These are phyloP conservation scores for Sebastes minor DNA, from an alignment of 2,797 vertebrate species.

Conservation along the genomic window DNA sequence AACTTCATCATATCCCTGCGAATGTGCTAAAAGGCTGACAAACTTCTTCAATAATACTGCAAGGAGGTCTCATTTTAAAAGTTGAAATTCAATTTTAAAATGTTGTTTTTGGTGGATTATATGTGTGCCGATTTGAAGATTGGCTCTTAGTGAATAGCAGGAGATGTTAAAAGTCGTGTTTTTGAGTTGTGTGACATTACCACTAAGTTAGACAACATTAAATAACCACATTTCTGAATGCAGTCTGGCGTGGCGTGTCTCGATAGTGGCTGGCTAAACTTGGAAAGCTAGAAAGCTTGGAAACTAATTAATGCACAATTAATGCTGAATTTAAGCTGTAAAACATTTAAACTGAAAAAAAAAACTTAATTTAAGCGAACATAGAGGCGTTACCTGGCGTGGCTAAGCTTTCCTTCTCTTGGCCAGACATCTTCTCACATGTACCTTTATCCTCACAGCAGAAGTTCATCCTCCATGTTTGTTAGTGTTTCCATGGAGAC, in stretches of 20 bases:
- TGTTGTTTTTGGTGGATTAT: not conserved
- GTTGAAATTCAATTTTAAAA: not conserved
- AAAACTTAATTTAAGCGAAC: not conserved
- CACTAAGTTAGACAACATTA: not conserved
- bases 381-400: constrained; percentile 16
- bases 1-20: not conserved
- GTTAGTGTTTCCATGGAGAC: constrained; percentile 75
- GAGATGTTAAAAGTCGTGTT: not conserved
- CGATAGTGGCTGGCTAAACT: not conserved
- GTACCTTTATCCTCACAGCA: not conserved
- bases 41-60: not conserved
- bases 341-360: not conserved
- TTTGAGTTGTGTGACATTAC: not conserved
- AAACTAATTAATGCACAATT: not conserved
- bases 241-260: not conserved
- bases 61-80: not conserved
- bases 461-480: constrained; percentile 17
- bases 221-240: not conserved
- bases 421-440: not conserved
- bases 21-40: not conserved
- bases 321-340: not conserved
- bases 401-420: not conserved
- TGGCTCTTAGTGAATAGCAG: accelerated
- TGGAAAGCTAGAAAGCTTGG: not conserved
- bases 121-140: not conserved